Evolutionary conservation across 2,888 invertebrate genomes (phyloP).

Genomic region (Coecobrya sp.): DNA sequence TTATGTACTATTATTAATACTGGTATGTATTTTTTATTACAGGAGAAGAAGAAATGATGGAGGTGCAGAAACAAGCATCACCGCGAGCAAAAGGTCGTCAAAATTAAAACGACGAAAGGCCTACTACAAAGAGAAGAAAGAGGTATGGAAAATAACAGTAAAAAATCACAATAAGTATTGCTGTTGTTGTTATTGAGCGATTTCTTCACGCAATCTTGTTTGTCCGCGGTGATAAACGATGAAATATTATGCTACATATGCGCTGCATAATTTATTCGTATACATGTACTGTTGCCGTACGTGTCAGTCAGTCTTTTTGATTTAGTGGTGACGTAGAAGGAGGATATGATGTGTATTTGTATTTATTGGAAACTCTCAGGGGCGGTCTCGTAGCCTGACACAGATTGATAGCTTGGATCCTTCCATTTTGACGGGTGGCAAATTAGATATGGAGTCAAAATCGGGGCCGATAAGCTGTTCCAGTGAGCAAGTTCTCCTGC

Average conservation of each 20-base stretch:
- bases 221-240: conserved; percentile 21
- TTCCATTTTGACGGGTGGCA: conserved; percentile 87
- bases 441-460: conserved; percentile 86
- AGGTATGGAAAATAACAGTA: conserved; percentile 73
- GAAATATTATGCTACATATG: conserved; percentile 37
- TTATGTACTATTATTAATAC: neutral
- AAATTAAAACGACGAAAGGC: conserved; percentile 86
- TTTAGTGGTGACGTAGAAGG: neutral
- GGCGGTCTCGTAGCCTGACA: conserved; percentile 92
- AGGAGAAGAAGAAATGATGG: conserved; percentile 80
- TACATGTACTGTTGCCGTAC: neutral
- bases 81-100: conserved; percentile 84
- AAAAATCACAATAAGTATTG: neutral
- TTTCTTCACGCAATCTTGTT: neutral
- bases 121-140: conserved; percentile 86
- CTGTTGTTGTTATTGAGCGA: neutral
- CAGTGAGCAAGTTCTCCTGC: conserved; percentile 85
- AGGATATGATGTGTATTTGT: neutral
- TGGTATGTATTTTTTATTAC: conserved; percentile 19
- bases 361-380: conserved; percentile 88
- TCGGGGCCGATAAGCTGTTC: conserved; percentile 86
- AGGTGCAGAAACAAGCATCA: conserved; percentile 80
- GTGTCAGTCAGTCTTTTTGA: neutral
- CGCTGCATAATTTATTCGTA: conserved; percentile 7
- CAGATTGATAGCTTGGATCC: conserved; percentile 92